Evolutionary conservation across 2,113 vertebrate genomes (phyloP).

Genomic region (Calyptommatus sinebrachiatus): DNA sequence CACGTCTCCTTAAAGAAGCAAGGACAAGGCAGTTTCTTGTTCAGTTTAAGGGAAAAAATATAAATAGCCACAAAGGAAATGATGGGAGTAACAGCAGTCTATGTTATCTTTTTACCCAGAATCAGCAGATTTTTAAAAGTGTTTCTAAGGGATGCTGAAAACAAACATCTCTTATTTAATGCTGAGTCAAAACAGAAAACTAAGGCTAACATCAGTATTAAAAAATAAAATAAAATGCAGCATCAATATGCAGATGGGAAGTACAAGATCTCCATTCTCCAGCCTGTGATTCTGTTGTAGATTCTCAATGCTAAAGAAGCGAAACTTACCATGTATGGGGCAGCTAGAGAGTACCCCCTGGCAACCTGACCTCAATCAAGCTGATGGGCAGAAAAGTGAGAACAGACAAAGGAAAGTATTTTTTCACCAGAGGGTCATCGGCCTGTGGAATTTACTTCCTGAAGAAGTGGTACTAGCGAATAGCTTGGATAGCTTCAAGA

Average conservation of each 20-base stretch:
- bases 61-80: neutral
- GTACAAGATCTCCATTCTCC: too few species aligned
- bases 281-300: too few species aligned
- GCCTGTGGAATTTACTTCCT: too few species aligned
- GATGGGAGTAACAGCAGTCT: neutral
- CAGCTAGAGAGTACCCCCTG: too few species aligned
- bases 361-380: too few species aligned
- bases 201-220: neutral
- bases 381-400: too few species aligned
- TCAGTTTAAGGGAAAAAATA: constrained; percentile 22
- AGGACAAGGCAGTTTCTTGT: constrained; percentile 52
- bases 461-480: too few species aligned
- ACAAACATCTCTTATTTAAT: neutral
- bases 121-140: constrained; percentile 11
- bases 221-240: neutral
- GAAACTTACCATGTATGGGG: neutral
- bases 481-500: too few species aligned
- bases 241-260: constrained; percentile 26
- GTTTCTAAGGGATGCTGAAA: neutral
- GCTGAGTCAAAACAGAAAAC: constrained; percentile 6
- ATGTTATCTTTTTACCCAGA: neutral
- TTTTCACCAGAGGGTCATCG: too few species aligned
- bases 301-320: neutral
- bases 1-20: constrained; percentile 46
- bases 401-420: too few species aligned